A percentile compares a stretch with the other conserved stretches of the same genome.
phyloP scores from a whole-genome alignment of 2,113 vertebrate genomes.

The Ophiodon elongatus region DNA sequence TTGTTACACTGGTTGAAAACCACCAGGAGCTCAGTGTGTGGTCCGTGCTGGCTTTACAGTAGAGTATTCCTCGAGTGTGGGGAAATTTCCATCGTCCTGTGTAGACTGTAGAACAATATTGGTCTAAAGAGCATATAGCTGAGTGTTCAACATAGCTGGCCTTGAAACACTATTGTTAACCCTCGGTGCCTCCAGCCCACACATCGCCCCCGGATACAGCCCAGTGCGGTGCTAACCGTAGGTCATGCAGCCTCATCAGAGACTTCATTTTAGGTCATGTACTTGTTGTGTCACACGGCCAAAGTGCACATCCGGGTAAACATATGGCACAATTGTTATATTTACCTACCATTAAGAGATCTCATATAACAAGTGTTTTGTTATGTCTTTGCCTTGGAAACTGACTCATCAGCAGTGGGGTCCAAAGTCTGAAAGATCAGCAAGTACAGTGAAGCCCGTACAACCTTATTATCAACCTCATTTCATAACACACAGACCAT shows the following conservation, averaged over 20 bases:
- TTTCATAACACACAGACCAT: conserved; percentile 35
- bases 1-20: conserved; percentile 39
- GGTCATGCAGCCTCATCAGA: conserved; percentile 11
- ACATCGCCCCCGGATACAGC: conserved; percentile 34
- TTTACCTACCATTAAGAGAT: conserved; percentile 53
- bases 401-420: conserved; percentile 56
- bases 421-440: conserved; percentile 70
- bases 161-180: conserved; percentile 62
- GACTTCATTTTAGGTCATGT: conserved; percentile 3
- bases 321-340: conserved; percentile 38
- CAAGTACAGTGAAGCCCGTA: conserved; percentile 42
- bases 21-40: conserved; percentile 69
- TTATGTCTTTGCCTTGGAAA: conserved; percentile 54
- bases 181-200: conserved; percentile 50
- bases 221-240: conserved; percentile 29
- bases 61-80: conserved; percentile 62
- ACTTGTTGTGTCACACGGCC: conserved; percentile 29
- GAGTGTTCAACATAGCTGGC: conserved; percentile 66
- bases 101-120: conserved; percentile 79
- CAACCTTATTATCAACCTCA: conserved; percentile 21
- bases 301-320: conserved; percentile 56
- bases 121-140: conserved; percentile 71
- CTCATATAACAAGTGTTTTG: conserved; percentile 46
- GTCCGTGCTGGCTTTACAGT: conserved; percentile 55
- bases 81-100: conserved; percentile 67